phyloP scores from a whole-genome alignment of 2,113 vertebrate species.

The Gymnocephalus cernua region DNA sequence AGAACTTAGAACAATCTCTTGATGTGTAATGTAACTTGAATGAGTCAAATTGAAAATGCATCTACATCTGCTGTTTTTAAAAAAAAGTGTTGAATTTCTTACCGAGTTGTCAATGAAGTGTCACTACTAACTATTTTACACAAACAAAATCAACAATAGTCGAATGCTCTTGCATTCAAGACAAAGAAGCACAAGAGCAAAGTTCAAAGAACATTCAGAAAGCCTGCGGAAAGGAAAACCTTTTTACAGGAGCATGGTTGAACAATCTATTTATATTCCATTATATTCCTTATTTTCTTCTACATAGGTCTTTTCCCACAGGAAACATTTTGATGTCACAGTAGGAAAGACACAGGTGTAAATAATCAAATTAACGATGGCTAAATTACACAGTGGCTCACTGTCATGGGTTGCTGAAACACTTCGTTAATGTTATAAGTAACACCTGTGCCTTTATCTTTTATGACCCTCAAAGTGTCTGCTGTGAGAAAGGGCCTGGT shows the following conservation, averaged over 20 bases:
- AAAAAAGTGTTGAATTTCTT: background rate
- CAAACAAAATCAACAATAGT: background rate
- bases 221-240: background rate
- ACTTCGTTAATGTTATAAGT: background rate
- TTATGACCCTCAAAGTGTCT: background rate
- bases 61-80: background rate
- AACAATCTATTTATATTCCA: no score
- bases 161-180: background rate
- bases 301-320: background rate
- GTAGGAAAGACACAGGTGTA: conserved; percentile 5
- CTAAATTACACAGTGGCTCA: background rate
- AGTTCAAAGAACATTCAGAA: background rate
- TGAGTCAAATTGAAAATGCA: background rate
- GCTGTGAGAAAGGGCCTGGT: background rate
- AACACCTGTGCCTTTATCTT: background rate
- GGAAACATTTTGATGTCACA: background rate
- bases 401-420: background rate
- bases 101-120: background rate
- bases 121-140: background rate
- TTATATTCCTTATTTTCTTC: background rate
- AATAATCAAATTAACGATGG: conserved; percentile 1
- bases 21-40: background rate
- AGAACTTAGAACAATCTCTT: background rate
- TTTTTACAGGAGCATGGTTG: background rate
- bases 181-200: background rate